Base-by-base conservation (phyloP, 2,888 invertebrate genomes). In the Conops quadrifasciatus region DNA sequence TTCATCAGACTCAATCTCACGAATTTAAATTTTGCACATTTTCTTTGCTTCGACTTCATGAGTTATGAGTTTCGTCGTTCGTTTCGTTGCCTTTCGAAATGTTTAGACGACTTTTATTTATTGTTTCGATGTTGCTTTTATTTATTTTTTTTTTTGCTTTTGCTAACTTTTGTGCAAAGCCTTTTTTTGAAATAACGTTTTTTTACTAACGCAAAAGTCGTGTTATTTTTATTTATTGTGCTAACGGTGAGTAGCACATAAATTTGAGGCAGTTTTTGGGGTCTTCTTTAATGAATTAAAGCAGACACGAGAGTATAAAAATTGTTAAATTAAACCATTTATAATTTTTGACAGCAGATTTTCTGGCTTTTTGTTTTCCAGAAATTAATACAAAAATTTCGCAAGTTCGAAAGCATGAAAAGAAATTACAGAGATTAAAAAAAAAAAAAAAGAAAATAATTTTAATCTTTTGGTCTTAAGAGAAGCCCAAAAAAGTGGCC, bases 1-100 rank as follows among this genome's bases (percentile, higher is more conserved):
- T 82, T 79, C 82, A 82, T 82, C 82, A 81, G 77, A 73, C 24
- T 74, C 80, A 80, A 82, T 83, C 82, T 82, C 82, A 82, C 83
- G 83, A 83, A 78, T 80, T 81, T 80, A 67, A 72, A 72, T 75
- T 77, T 74, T 73, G 72, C 47, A 21, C 64, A 64, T 58, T 36
- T 45, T 56, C 21, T 70, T 70, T 59, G 21, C 70, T 66, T 60
- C 11, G 36, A 36, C 2, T n/a, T 9, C 36, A 56, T 30, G 49
- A 62, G 26, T 68, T 68, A 68, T 36, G 62, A 62, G 62, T 51
- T 36, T 49, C 51, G 68, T 9, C 11, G 15, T 53, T 15, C 4
- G 36, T 36, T 53, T 15, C 4, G 36, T 36, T 36, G 36, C 49
- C 49, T 49, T 49, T 19, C 19, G 49, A 49, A 19, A 36, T 9